phyloP scores from a whole-genome alignment of 2,888 invertebrate species.

The Gibbula magus region DNA sequence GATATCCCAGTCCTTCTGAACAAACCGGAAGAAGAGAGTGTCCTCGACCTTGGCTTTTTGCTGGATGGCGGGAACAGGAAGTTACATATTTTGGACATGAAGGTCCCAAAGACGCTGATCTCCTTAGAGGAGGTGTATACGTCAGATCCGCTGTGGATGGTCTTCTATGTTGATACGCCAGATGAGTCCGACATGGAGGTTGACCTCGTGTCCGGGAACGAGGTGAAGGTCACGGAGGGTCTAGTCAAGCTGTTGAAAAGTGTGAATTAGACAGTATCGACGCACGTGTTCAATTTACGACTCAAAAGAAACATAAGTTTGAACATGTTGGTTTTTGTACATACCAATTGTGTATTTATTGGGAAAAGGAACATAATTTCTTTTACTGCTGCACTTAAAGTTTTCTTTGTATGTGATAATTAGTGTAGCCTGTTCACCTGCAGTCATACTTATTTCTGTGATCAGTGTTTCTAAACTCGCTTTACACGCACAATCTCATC shows the following conservation, averaged over 20 bases:
- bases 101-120: neutral
- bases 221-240: neutral
- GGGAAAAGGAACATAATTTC: too few species aligned
- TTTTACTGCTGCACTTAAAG: too few species aligned
- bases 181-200: neutral
- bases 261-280: too few species aligned
- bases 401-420: too few species aligned
- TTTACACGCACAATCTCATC: too few species aligned
- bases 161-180: neutral
- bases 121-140: neutral
- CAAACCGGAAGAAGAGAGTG: neutral
- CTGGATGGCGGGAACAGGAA: neutral
- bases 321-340: too few species aligned
- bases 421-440: too few species aligned
- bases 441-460: too few species aligned
- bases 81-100: neutral
- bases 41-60: neutral
- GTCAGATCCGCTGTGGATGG: neutral
- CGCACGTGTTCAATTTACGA: too few species aligned
- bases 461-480: too few species aligned
- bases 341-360: too few species aligned
- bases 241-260: neutral
- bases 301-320: too few species aligned
- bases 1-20: neutral
- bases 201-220: neutral